Conservation (phyloP, 2,113 vertebrate species). For the Silurus asotus region DNA sequence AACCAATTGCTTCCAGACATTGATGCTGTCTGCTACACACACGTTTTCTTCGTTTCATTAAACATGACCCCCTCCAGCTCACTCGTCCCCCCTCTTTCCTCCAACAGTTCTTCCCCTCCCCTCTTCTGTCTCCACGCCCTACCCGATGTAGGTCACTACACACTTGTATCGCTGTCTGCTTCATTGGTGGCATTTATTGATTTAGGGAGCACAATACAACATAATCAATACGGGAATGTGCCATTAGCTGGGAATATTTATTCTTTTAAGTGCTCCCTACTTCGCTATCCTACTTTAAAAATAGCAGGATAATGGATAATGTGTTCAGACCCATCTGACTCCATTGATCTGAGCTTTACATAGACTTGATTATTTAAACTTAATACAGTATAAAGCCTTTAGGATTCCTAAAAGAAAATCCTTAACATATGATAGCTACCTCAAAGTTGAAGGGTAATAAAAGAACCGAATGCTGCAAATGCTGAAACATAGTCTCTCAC, state of each 20-base stretch:
- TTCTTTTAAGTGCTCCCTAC: conserved; percentile 38
- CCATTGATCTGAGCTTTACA: conserved; percentile 39
- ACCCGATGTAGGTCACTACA: conserved; percentile 3
- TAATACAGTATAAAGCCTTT: not conserved
- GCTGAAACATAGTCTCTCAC: not conserved
- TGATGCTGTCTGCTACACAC: conserved; percentile 4
- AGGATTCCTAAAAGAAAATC: not conserved
- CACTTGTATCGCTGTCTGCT: conserved; percentile 14
- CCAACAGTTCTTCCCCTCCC: not conserved
- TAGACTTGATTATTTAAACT: conserved; percentile 38
- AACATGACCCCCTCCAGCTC: conserved; percentile 24
- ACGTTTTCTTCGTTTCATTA: conserved; percentile 38
- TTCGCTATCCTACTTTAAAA: conserved; percentile 24
- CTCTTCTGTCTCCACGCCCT: not conserved
- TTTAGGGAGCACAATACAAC: conserved; percentile 37
- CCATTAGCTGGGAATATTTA: conserved; percentile 47
- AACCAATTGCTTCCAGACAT: conserved; percentile 67
- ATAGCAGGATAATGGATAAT: conserved; percentile 35
- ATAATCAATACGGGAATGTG: conserved; percentile 51
- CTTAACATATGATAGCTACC: not conserved
- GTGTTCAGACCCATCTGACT: conserved; percentile 32
- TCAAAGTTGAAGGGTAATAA: not conserved
- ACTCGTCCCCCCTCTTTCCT: too few species aligned
- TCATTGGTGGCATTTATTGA: conserved; percentile 42
- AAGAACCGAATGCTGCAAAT: not conserved